phyloP scores from a whole-genome alignment of 2,888 invertebrate species.

The Isoperla grammatica region DNA sequence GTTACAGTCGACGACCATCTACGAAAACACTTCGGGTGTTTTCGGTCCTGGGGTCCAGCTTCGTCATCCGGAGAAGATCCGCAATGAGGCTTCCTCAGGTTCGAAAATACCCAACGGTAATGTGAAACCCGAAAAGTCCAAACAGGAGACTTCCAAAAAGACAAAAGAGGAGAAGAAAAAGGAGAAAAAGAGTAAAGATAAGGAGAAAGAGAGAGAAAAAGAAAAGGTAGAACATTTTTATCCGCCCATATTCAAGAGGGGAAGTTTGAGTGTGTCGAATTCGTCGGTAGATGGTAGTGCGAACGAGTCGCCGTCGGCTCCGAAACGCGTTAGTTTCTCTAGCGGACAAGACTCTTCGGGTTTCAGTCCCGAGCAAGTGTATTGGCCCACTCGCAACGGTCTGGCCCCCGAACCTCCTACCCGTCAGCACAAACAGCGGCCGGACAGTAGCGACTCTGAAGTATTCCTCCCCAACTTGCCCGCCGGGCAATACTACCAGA shows the following conservation, averaged over 20 bases:
- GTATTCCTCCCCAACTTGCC: constrained; percentile 24
- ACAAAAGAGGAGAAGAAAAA: not conserved
- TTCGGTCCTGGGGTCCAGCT: constrained; percentile 12
- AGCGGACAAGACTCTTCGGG: constrained; percentile 21
- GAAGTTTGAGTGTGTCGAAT: constrained; percentile 24
- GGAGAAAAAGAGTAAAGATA: not conserved
- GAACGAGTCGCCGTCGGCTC: constrained; percentile 23
- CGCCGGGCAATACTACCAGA: constrained; percentile 1
- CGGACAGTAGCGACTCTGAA: constrained; percentile 23
- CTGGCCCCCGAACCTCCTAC: constrained; percentile 33
- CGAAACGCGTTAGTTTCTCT: constrained; percentile 33
- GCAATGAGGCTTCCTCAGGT: not conserved
- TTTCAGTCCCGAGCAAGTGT: constrained; percentile 20
- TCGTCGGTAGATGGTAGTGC: constrained; percentile 20
- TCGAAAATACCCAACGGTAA: not conserved
- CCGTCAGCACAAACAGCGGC: constrained; percentile 21
- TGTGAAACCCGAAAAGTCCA: not conserved
- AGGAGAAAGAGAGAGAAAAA: constrained; percentile 10
- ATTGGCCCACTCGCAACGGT: constrained; percentile 35
- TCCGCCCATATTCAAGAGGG: constrained; percentile 32
- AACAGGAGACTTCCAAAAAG: not conserved
- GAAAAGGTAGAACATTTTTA: constrained; percentile 5
- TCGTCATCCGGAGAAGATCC: constrained; percentile 17
- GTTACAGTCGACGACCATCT: constrained; percentile 21
- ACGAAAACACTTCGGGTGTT: constrained; percentile 20